Conservation (phyloP, 2,113 vertebrate species). For the Urocitellus parryii region DNA sequence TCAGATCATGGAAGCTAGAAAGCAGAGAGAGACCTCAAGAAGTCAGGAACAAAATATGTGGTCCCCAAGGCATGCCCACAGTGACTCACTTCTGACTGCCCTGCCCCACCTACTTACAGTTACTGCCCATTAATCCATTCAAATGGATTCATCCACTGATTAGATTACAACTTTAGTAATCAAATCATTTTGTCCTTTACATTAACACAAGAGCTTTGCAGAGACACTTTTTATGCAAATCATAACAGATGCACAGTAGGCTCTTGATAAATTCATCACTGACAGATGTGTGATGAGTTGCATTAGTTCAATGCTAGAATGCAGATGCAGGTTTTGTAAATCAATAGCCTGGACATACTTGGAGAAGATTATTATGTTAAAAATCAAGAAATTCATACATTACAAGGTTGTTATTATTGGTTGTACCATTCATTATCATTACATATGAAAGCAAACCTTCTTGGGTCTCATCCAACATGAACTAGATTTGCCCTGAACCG, state of each 20-base stretch:
- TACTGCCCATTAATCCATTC: no score
- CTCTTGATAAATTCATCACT: background rate
- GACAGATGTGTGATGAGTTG: background rate
- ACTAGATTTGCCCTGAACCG: background rate
- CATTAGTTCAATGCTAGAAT: background rate
- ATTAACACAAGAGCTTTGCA: no score
- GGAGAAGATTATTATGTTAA: background rate
- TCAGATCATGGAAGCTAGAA: no score
- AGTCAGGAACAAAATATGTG: no score
- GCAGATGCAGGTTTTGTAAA: background rate
- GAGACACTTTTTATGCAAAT: no score
- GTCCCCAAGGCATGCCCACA: no score
- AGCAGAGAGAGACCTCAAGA: no score
- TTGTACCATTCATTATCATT: background rate
- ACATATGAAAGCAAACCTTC: background rate
- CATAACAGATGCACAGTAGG: background rate
- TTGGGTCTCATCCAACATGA: background rate
- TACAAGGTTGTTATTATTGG: background rate
- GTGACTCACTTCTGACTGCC: no score
- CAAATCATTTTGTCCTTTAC: no score
- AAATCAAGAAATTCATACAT: background rate
- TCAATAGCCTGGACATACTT: background rate
- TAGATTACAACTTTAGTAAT: no score
- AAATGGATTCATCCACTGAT: no score
- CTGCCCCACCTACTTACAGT: no score